A percentile compares a stretch with the other conserved stretches of the same genome.
Conservation (phyloP, 2,888 invertebrate genomes). For the Nesidiocoris tenuis region DNA sequence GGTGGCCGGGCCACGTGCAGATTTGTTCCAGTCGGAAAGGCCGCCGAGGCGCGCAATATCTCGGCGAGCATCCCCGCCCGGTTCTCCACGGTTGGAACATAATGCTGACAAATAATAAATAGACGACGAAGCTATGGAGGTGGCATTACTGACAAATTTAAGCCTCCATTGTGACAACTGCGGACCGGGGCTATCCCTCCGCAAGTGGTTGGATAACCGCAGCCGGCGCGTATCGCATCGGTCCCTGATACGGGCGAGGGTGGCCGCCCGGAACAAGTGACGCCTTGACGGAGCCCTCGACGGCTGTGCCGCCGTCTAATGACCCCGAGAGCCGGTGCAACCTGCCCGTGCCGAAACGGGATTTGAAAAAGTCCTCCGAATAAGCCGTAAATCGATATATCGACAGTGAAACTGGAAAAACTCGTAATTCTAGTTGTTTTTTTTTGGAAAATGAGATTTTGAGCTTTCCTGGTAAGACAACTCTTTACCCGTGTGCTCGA, state of each 20-base stretch:
- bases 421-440: too few relatives aligned
- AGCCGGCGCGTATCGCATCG: conserved; percentile 24
- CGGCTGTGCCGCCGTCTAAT: neutral
- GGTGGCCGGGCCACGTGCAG: conserved; percentile 44
- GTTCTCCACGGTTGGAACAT: neutral
- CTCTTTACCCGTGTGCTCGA: too few relatives aligned
- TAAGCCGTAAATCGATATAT: too few relatives aligned
- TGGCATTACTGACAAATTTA: conserved; percentile 43
- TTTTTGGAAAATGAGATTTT: too few relatives aligned
- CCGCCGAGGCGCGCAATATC: conserved; percentile 38
- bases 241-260: neutral
- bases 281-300: neutral
- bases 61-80: neutral
- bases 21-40: conserved; percentile 44
- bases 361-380: neutral
- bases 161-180: conserved; percentile 35
- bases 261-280: conserved; percentile 23
- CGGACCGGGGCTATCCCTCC: conserved; percentile 1
- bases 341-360: conserved; percentile 14
- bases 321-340: conserved; percentile 14
- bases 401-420: too few relatives aligned
- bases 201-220: conserved; percentile 37
- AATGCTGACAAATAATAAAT: conserved; percentile 36
- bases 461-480: too few relatives aligned
- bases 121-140: neutral